Base-by-base conservation (phyloP, 2,797 vertebrate species). In the Tenualosa thibaudeaui region DNA sequence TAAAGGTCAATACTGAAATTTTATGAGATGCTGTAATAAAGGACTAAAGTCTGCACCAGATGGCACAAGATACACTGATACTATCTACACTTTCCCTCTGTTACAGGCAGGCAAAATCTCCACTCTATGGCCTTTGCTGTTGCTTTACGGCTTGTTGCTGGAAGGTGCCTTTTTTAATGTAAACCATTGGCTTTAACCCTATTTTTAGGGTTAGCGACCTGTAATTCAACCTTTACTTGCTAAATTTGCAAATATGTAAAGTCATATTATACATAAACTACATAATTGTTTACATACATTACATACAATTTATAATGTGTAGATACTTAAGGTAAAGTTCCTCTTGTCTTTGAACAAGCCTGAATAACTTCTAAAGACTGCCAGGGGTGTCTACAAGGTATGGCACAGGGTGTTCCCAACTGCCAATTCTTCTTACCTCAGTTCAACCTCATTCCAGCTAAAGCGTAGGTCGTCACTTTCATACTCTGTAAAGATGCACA, bases 381-480 rank as follows among this genome's bases (percentile, higher is more conserved):
- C 13, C 3, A 68, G 62, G 10, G 26, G 10, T 68, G 24, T 31
- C 62, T 12, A 62, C 56, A 60, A n/a, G 31, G 31, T 17, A 60
- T 60, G n/a, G 54, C 4, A 56, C 4, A 1, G 54, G 26, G 2
- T 13, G 24, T 7, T 12, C 31, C 31, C 3, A 13, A 65, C 31
- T 17, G 5, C 15, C 37, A 5, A 1, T 46, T 43, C 5, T 3
- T 81, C 84, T 85, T 88, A 94, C 96, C 92, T 94, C 19, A 96
- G 87, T n/a, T 95, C 94, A 0, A 84, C 40, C 82, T 95, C 95
- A 86, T 90, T 91, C 91, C 92, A 95, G 89, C 93, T 93, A 86
- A 84, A 81, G 78, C 91, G 91, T 2, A 88, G 46, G 49, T 87
- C 84, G 65, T 90, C 85, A 13, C 93, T 92, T 13, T 94, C 94